Base-by-base conservation (phyloP, 2,797 vertebrate species). In the Diplodus puntazzo region DNA sequence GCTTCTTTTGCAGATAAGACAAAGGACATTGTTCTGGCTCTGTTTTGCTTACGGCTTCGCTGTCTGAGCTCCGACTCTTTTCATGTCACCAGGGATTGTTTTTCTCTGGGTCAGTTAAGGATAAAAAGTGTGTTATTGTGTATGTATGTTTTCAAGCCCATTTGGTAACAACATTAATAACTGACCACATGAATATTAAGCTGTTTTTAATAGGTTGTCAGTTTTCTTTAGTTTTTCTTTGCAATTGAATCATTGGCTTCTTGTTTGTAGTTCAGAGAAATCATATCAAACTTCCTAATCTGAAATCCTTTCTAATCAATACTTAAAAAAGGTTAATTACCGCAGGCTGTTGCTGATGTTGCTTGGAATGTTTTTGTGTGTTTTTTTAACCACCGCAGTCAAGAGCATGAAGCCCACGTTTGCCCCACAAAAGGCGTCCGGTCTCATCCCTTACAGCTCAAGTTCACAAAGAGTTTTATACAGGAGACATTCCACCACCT, bases 21-120 rank as follows among this genome's bases (percentile, higher is more conserved):
- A 89, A 88, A 77, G 77, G 81, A 63, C 84, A 85, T 90, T 91
- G 87, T 91, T 84, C 80, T 70, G 74, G 66, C 59, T 52, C 65
- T 52, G 71, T 82, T 86, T 74, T 83, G 64, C 80, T 77, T n/a
- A 7, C 50, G 73, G 77, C 75, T 75, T 79, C 70, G 78, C 86
- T 87, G 75, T 87, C 71, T 82, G 30, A 75, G 77, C 65, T 50
- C 27, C 50, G 54, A 43, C 69, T 76, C 60, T 52, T 73, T 84
- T 80, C 25, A 62, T 72, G 80, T 83, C 64, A 73, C 52, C 42
- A 11, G 66, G 48, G 67, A 77, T 21, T 75, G 59, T 77, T 77
- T 76, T 65, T 77, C 27, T 84, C 68, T 48, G 59, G 43, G 73
- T 82, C 80, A 84, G 54, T 70, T 61, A 21, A 77, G 71, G 73